Percentiles rank a stretch among this genome's conserved stretches.
Evolutionary conservation across 2,797 vertebrate species (phyloP).

Genomic region (Mus caroli): DNA sequence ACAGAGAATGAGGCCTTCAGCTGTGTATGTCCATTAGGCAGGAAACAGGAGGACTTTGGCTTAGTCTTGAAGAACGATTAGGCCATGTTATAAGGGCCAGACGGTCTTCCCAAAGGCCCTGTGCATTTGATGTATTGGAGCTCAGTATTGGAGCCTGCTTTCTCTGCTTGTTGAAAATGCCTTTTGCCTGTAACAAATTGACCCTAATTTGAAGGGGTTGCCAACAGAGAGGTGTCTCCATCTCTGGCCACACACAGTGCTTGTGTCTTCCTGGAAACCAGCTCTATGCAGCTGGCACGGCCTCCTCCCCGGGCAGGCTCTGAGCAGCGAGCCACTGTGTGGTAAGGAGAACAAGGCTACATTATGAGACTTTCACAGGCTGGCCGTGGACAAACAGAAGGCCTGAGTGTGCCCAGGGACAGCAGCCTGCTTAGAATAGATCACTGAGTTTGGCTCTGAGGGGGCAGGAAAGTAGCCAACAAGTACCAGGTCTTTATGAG

Average conservation of each 20-base stretch:
- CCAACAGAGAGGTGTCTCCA: not conserved
- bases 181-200: not conserved
- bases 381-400: constrained; percentile 22
- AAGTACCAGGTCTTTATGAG: constrained; percentile 66
- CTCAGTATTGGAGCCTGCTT: not conserved
- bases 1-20: not conserved
- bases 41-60: not conserved
- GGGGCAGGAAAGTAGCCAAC: not conserved
- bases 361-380: not conserved
- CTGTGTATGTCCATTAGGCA: fast-evolving
- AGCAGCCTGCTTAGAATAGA: constrained; percentile 28
- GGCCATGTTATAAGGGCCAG: fast-evolving
- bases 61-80: not conserved
- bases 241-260: constrained; percentile 12
- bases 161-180: too few relatives aligned
- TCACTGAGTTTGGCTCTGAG: not conserved
- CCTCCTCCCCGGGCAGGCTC: not conserved
- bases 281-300: not conserved
- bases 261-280: constrained; percentile 28
- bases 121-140: fast-evolving
- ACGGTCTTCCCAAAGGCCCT: not conserved
- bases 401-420: constrained; percentile 40
- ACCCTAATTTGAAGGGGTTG: not conserved
- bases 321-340: not conserved
- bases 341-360: constrained; percentile 43